phyloP scores from a whole-genome alignment of 2,888 invertebrate species.

The Nomada flava region DNA sequence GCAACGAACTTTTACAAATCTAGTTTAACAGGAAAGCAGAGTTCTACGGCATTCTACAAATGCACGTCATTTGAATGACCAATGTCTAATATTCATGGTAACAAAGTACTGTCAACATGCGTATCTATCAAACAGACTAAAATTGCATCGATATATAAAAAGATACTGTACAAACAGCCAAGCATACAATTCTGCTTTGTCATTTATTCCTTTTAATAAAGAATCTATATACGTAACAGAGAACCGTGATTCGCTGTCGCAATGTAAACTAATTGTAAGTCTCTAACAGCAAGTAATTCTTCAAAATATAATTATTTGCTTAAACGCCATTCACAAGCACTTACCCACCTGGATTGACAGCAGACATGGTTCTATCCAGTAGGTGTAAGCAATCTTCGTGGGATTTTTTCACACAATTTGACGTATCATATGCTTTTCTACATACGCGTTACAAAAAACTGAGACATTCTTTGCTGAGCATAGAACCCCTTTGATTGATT shows the following conservation, averaged over 20 bases:
- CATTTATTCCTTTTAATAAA: conserved; percentile 33
- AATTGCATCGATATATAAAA: conserved; percentile 39
- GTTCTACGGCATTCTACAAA: conserved; percentile 55
- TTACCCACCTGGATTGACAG: conserved; percentile 82
- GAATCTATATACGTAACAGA: conserved; percentile 44
- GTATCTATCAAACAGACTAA: conserved; percentile 52
- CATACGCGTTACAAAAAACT: conserved; percentile 19
- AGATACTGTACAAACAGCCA: conserved; percentile 51
- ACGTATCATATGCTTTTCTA: conserved; percentile 10
- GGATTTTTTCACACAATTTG: conserved; percentile 37
- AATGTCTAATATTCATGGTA: conserved; percentile 12
- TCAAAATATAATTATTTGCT: conserved; percentile 55
- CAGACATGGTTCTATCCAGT: conserved; percentile 81
- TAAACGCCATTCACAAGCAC: conserved; percentile 73
- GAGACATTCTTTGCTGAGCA: neutral
- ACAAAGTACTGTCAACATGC: conserved; percentile 58
- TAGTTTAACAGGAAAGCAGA: conserved; percentile 52
- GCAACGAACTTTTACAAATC: conserved; percentile 39
- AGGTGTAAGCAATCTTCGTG: conserved; percentile 70
- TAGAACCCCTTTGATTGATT: neutral
- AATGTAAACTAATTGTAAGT: conserved; percentile 44
- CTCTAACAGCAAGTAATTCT: conserved; percentile 53
- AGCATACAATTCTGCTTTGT: conserved; percentile 48
- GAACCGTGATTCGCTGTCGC: conserved; percentile 34
- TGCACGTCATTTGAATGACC: conserved; percentile 43